These are phyloP conservation scores for Drosophila setosimentum DNA, from an alignment of 2,888 invertebrate species.

Conservation along the genomic window DNA sequence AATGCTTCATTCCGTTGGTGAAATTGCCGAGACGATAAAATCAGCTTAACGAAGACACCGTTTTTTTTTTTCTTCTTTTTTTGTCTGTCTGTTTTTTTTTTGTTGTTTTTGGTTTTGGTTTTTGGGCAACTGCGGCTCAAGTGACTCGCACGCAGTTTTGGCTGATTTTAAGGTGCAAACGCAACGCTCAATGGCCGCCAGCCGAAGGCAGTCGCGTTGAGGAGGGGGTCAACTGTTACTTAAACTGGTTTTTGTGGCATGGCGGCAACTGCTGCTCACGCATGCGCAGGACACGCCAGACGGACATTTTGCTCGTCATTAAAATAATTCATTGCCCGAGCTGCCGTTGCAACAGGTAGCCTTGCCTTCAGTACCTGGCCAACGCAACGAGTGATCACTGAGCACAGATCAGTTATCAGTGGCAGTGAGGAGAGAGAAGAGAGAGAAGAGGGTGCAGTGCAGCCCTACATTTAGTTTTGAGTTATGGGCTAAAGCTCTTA, in stretches of 20 bases:
- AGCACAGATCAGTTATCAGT: slow-evolving; percentile 54
- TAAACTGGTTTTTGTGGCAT: slow-evolving; percentile 62
- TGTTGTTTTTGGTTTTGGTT: neutral
- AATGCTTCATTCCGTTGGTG: slow-evolving; percentile 38
- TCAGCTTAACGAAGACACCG: slow-evolving; percentile 65
- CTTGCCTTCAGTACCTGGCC: slow-evolving; percentile 25
- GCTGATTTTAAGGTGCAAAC: slow-evolving; percentile 60
- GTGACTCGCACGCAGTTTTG: slow-evolving; percentile 36
- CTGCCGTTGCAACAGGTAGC: slow-evolving; percentile 71
- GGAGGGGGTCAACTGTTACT: slow-evolving; percentile 18
- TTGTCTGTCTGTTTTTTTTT: neutral
- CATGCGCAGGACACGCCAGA: slow-evolving; percentile 53
- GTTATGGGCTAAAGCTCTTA: slow-evolving; percentile 46
- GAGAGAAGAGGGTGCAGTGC: slow-evolving; percentile 4
- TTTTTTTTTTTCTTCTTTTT: slow-evolving; percentile 30
- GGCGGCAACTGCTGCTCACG: slow-evolving; percentile 60
- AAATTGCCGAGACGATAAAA: slow-evolving; percentile 70
- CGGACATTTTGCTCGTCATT: slow-evolving; percentile 67
- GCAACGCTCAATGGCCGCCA: slow-evolving; percentile 62
- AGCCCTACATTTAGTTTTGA: slow-evolving; percentile 55
- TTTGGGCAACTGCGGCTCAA: slow-evolving; percentile 40
- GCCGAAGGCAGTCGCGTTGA: neutral
- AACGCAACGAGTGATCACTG: slow-evolving; percentile 26
- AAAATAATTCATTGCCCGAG: slow-evolving; percentile 73
- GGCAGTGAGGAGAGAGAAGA: slow-evolving; percentile 2